Evolutionary conservation across 2,113 vertebrate species (phyloP).

Genomic region (Chiloscyllium plagiosum): DNA sequence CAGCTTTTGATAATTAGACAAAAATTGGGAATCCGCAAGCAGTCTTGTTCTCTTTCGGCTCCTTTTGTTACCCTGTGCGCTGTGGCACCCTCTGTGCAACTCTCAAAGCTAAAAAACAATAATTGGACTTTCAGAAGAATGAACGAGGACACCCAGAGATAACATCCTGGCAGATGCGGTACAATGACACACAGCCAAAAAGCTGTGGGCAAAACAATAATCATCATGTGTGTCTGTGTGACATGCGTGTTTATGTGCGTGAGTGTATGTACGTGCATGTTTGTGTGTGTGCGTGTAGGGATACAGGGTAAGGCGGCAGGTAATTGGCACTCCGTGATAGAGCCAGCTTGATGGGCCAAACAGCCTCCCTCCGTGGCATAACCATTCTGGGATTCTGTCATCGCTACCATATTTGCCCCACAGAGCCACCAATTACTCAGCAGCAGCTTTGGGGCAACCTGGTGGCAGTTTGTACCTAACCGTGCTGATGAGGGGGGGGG

Average conservation of each 20-base stretch:
- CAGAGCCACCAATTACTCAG: no score
- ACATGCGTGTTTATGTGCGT: no score
- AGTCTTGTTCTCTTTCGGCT: background rate
- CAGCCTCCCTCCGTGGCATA: no score
- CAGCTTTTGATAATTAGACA: background rate
- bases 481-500: background rate
- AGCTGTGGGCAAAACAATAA: constrained; percentile 60
- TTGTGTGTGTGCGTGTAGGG: background rate
- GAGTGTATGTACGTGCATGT: no score
- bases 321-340: no score
- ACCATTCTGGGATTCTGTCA: no score
- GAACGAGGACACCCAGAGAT: background rate
- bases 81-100: background rate
- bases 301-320: no score
- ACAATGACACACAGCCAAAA: constrained; percentile 40
- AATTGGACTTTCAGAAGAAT: background rate
- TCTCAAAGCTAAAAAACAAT: background rate
- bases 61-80: no score
- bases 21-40: background rate
- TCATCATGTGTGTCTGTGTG: no score
- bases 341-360: no score
- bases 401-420: no score
- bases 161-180: background rate
- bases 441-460: no score
- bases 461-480: background rate